A percentile compares a stretch with the other conserved stretches of the same genome.
Evolutionary conservation across 2,113 vertebrate genomes (phyloP).

Genomic region (Morone chrysops): DNA sequence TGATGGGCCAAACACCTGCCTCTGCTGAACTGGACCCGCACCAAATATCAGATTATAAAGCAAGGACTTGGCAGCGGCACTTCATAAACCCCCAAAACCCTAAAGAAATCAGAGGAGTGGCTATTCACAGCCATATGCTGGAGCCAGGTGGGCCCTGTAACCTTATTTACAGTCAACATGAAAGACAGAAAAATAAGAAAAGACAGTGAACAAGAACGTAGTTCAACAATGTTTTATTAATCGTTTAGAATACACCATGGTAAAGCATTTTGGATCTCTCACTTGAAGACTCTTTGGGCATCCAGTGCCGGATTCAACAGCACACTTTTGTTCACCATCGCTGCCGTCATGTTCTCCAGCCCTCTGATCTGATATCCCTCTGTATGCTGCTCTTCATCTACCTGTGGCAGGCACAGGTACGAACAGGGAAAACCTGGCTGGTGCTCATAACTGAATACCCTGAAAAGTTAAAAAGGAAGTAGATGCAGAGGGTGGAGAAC

Average conservation of each 20-base stretch:
- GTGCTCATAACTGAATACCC: neutral
- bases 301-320: slow-evolving; percentile 56
- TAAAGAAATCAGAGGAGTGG: neutral
- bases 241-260: slow-evolving; percentile 66
- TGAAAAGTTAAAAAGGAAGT: slow-evolving; percentile 4
- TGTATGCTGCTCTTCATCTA: neutral
- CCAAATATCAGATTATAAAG: slow-evolving; percentile 23
- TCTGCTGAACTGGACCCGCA: slow-evolving; percentile 25
- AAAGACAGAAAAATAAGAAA: slow-evolving; percentile 16
- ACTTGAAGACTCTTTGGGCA: slow-evolving; percentile 70
- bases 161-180: neutral
- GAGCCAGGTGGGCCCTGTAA: neutral
- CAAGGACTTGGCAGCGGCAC: slow-evolving; percentile 11
- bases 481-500: slow-evolving; percentile 27
- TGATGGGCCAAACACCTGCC: slow-evolving; percentile 37
- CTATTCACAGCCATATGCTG: slow-evolving; percentile 11
- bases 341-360: slow-evolving; percentile 24
- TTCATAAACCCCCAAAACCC: slow-evolving; percentile 30
- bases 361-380: slow-evolving; percentile 7
- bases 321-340: slow-evolving; percentile 12
- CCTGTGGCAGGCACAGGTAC: neutral
- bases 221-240: slow-evolving; percentile 65
- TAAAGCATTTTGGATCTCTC: slow-evolving; percentile 66
- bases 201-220: slow-evolving; percentile 2
- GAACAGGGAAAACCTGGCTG: neutral